Evolutionary conservation across 2,113 vertebrate genomes (phyloP), one percentile per base, ranked within the genome.

Genomic region (Cacatua alba): DNA sequence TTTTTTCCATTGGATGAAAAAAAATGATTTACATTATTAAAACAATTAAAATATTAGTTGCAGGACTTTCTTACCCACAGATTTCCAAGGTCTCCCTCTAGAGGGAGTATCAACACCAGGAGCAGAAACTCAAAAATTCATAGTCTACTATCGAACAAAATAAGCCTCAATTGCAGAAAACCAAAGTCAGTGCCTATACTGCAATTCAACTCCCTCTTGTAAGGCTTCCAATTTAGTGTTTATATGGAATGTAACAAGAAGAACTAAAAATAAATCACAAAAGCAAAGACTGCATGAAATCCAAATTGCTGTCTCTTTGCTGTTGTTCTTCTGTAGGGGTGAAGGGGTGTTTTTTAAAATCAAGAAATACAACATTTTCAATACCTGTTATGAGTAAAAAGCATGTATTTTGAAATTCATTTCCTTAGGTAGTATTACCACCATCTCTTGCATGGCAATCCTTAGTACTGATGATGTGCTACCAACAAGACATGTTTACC

Each of bases 101-200:
- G 96, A 93, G 88, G 95, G 95, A 94, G 96, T 35, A 86, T 49
- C 71, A 78, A 59, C 43, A 96, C 46, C 76, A 88, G 33, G 15
- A 95, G 75, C 62, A 57, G 52, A 93, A 87, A 65, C 57, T 31
- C 48, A 75, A 75, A 93, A 68, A 84, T 64, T 71, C 37, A 70
- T 26, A 15, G 9, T 33, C 29, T 79, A 33, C 17, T 84, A n/a
- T 48, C 29, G 64, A 64, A 71, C 2, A 62, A 19, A 68, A 91
- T 60, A 90, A 62, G 14, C 23, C 4, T 65, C 29, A 70, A 24
- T 16, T 55, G 51, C 29, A 91, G 41, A 75, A 79, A 76, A 65
- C 7, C 23, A 17, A 52, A 88, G 25, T 71, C 60, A 90, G 23
- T 13, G 46, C 7, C 75, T 9, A 51, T 2, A 48, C 6, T 35